These are phyloP conservation scores for Dicerorhinus sumatrensis DNA, from an alignment of 2,113 vertebrate genomes.

Conservation along the genomic window DNA sequence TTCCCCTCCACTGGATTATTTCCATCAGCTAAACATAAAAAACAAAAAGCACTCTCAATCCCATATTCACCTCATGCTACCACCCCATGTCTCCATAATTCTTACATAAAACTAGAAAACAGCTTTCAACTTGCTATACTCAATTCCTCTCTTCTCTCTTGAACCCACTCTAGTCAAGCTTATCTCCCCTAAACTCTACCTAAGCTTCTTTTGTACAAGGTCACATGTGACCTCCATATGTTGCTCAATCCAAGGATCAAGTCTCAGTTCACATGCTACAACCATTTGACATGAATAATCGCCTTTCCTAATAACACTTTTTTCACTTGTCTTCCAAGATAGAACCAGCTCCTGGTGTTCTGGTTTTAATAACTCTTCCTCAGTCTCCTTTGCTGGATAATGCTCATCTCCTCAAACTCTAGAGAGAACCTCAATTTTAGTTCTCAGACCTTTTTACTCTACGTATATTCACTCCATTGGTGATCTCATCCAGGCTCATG, in stretches of 20 bases:
- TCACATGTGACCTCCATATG: background rate
- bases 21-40: background rate
- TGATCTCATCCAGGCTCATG: background rate
- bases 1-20: background rate
- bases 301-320: background rate
- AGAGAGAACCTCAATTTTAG: slow-evolving; percentile 8
- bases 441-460: background rate
- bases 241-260: background rate
- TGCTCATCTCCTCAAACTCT: background rate
- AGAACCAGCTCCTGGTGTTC: background rate
- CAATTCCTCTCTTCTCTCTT: background rate
- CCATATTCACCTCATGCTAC: background rate
- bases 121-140: background rate
- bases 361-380: background rate
- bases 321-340: background rate
- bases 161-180: background rate
- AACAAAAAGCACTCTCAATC: background rate
- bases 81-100: background rate
- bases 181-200: background rate
- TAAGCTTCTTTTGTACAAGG: background rate
- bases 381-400: background rate
- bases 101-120: background rate
- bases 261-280: background rate
- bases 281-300: background rate
- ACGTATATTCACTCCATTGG: background rate